Evolutionary conservation across 2,888 invertebrate species (phyloP), one percentile per base, ranked within the genome.

Genomic region (Tenthredo mesomela): DNA sequence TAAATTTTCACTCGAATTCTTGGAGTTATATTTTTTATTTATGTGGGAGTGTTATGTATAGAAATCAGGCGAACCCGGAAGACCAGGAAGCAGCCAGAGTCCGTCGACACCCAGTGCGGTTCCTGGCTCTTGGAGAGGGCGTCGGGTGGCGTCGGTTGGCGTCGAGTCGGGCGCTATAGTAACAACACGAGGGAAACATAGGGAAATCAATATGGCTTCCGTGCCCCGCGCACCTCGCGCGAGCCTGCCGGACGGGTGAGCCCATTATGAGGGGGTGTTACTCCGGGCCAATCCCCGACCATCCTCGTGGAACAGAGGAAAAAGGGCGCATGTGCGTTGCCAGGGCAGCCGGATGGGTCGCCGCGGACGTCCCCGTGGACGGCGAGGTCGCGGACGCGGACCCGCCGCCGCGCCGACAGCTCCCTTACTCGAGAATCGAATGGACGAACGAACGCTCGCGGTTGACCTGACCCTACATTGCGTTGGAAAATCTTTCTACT

Each of bases 201-300:
- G 93, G 93, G 93, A 93, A 93, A 93, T 93, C 93, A 93, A 93
- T 93, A 93, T 93, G 93, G 93, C 93, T 93, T 93, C 93, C 93
- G 93, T 91, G 91, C 84, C 77, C 84, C 73, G 73, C 73, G 90
- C 90, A 88, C 84, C 86, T 82, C 86, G 65, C 85, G 61, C 85
- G 84, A 86, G 85, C 84, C 88, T 88, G 91, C 91, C 91, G 93
- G 92, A 92, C 91, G 93, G 93, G 92, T 92, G 93, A 93, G 93
- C 92, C 93, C 92, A 93, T 93, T 93, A 93, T 93, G 90, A 93
- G 92, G 93, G 93, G 93, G 93, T 92, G 93, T 92, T 93, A 93
- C 93, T 92, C 92, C 92, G 92, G 91, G 93, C 93, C 93, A 93
- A 93, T 93, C 93, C 93, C 91, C 92, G 91, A 92, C 92, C 91